Evolutionary conservation across 2,888 invertebrate genomes (phyloP), one percentile per base, ranked within the genome.

Genomic region (Drosophila histrio): DNA sequence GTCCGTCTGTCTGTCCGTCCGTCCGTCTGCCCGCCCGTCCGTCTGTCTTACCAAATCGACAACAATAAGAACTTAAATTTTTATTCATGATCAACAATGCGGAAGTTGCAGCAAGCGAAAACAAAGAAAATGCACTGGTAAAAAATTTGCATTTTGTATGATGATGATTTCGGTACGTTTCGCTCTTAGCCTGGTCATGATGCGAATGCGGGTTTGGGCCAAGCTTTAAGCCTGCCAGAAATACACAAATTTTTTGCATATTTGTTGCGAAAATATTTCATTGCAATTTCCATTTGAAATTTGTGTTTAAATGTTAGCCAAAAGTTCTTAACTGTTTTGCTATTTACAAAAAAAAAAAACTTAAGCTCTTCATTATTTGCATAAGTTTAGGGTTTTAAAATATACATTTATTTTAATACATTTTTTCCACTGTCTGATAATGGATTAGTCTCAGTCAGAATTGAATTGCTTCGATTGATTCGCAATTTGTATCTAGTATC

Each of bases 1-100:
- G 4, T 44, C 17, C 19, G 15, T 43, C 39, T 26, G 9, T 44
- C 56, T 43, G 56, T 13, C n/a, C 7, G 1, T n/a, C 2, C 7
- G 24, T 41, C 15, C 4, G 3, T 30, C 11, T n/a, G 26, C 24
- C 17, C 15, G 56, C 8, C n/a, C 7, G 1, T n/a, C 2, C 7
- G 24, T 41, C 15, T 2, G 3, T 30, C 11, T n/a, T n/a, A 17
- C 24, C 17, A 11, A 1, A 39, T 54, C 49, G 56, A 56, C 77
- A 88, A 84, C 88, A 83, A 86, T 83, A 87, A 84, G 85, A 88
- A 88, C 73, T 87, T 85, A 76, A 84, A 88, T 78, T 85, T 85
- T 87, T 88, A 85, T 85, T 87, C 85, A 85, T 85, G 89, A 81
- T 72, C 88, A 88, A 78, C 89, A 85, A 85, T 88, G 85, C 85